Evolutionary conservation across 2,888 invertebrate genomes (phyloP), one percentile per base, ranked within the genome.

Genomic region (Meandrusa payeni): DNA sequence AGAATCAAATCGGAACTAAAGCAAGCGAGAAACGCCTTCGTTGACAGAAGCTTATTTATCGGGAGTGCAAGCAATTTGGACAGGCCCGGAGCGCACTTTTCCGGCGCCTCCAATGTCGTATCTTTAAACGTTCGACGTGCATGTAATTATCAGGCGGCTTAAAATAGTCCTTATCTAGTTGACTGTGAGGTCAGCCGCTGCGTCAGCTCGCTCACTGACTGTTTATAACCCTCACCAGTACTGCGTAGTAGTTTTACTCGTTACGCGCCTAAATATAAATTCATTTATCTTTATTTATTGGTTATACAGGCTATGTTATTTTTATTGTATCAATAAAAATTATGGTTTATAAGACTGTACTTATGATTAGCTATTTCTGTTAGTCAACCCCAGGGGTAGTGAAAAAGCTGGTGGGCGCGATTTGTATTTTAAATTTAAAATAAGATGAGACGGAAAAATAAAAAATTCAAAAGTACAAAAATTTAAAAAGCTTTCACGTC

Each of bases 151-250:
- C 83, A 61, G 64, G 58, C 55, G 63, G 76, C 85, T 85, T 67
- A 69, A 87, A 87, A 87, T 87, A 87, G 78, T 71, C 63, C 75
- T 81, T 86, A 87, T 86, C 86, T 85, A 75, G 76, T 72, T 65
- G 65, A 68, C 64, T 61, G 69, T 82, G 83, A 83, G 85, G 86
- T 85, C 85, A 83, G 80, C 81, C 78, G 74, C 76, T 75, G 73
- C 70, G 75, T 59, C 58, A 65, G 54, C 70, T 65, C 71, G 76
- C 69, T 73, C 77, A 76, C 78, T 76, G 60, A 61, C 59, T 64
- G 73, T 75, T 77, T 78, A 73, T 69, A 69, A 62, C 69, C 68
- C 65, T 67, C 59, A 57, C n/a, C 53, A 56, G 47, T 64, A 60
- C 48, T 66, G 55, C 51, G 52, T 49, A 48, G 15, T 13, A 24